Conservation (phyloP, 2,113 vertebrate species). For the Progne subis region DNA sequence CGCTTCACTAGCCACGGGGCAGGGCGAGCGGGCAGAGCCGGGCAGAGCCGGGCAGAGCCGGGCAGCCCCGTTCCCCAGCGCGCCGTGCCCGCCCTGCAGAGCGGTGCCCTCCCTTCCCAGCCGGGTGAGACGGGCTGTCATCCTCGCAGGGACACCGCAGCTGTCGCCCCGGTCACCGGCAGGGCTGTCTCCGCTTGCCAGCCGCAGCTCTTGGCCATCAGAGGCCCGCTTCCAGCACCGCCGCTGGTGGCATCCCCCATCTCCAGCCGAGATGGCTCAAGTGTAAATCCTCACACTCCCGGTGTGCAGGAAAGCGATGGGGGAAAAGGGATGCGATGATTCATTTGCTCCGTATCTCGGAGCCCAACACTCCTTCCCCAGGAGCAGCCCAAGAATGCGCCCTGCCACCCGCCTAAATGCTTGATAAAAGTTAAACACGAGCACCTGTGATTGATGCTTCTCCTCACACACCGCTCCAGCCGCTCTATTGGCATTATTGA, state of each 20-base stretch:
- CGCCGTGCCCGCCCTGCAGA: too few relatives aligned
- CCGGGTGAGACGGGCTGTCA: fast-evolving
- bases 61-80: too few relatives aligned
- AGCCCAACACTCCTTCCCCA: neutral
- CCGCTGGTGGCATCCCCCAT: fast-evolving
- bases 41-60: too few relatives aligned
- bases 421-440: neutral
- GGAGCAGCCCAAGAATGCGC: neutral
- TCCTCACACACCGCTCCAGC: neutral
- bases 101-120: fast-evolving
- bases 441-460: neutral
- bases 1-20: neutral
- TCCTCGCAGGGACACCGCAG: neutral
- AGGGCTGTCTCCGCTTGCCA: fast-evolving
- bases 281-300: neutral
- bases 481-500: neutral
- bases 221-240: neutral
- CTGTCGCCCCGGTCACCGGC: fast-evolving
- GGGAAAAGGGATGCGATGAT: neutral
- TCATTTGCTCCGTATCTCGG: fast-evolving
- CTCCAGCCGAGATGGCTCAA: neutral
- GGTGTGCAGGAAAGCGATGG: neutral
- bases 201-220: neutral
- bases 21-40: neutral
- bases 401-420: neutral